Percentiles rank a stretch among this genome's conserved stretches.
These are phyloP conservation scores for Platalea minor DNA, from an alignment of 2,797 vertebrate species.

Conservation along the genomic window DNA sequence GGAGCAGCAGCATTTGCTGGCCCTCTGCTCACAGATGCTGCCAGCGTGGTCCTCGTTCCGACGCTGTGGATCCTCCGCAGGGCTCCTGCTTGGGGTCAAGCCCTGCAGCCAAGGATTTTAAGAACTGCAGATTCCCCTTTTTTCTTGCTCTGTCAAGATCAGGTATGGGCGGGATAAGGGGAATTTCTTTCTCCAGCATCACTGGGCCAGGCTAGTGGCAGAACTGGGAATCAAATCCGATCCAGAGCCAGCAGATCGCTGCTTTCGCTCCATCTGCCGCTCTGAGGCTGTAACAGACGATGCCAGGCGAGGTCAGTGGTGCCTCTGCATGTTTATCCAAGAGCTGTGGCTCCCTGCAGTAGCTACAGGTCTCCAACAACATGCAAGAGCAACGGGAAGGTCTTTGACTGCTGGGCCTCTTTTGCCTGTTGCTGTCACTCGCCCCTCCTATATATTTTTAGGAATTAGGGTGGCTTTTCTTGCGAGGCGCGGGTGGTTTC, in stretches of 20 bases:
- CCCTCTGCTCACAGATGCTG: fast-evolving
- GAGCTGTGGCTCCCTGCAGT: slow-evolving; percentile 73
- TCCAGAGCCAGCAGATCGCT: fast-evolving
- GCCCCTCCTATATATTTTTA: slow-evolving; percentile 78
- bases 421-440: slow-evolving; percentile 84
- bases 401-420: slow-evolving; percentile 83
- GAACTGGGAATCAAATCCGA: fast-evolving
- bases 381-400: slow-evolving; percentile 85
- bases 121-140: neutral
- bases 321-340: slow-evolving; percentile 81
- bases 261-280: fast-evolving
- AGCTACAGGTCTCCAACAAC: slow-evolving; percentile 84
- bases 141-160: fast-evolving
- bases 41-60: fast-evolving
- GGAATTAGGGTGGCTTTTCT: neutral
- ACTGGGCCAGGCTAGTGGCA: neutral
- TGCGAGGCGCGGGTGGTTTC: fast-evolving
- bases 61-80: fast-evolving
- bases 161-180: fast-evolving
- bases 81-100: fast-evolving
- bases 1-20: neutral
- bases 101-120: neutral
- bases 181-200: fast-evolving
- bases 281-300: neutral
- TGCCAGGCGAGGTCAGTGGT: fast-evolving